Base-by-base conservation (phyloP, 2,113 vertebrate species). In the Columba livia region DNA sequence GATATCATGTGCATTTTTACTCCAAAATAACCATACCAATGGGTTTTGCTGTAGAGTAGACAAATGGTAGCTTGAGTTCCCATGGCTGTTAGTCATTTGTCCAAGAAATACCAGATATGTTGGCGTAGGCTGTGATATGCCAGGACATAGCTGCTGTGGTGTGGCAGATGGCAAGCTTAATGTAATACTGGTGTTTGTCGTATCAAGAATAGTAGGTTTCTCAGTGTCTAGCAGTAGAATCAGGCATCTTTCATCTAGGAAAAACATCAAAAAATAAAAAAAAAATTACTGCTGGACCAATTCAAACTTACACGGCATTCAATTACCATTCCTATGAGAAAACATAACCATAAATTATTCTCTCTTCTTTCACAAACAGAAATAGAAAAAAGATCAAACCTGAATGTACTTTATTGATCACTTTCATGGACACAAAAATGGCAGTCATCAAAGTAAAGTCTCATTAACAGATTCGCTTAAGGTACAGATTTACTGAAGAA, bases 221-320 rank as follows among this genome's bases (percentile, higher is more conserved):
- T 90, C 53, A 34, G 5, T 53, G 38, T 85, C 44, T 77, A 79
- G 89, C 70, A 79, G 42, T 56, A 91, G 44, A 72, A 65, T 86
- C 66, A 98, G 74, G 90, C 98, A 98, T 32, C 38, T 90, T 94
- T 96, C 97, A 87, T 98, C 98, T 98, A 96, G 88, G 86, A 97
- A 88, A 97, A 32, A 89, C 47, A 85, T 75, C 1, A 61, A 71
- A 89, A 85, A 42, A 26, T 13, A 31, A 3, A 21, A 10, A 34
- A 51, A 17, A 54, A 48, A 71, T 69, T 92, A 64, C 9, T 38
- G 4, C 3, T 77, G 12, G 19, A 83, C 56, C 58, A 79, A 34
- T 65, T 10, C 40, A 92, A 87, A 72, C 5, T 72, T 65, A 15
- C 15, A 10, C 23, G 17, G 42, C 15, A 50, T 79, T 69, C 36